Percentiles rank a stretch among this genome's conserved stretches.
Conservation (phyloP, 2,888 invertebrate species). For the Leptopilina syphax region DNA sequence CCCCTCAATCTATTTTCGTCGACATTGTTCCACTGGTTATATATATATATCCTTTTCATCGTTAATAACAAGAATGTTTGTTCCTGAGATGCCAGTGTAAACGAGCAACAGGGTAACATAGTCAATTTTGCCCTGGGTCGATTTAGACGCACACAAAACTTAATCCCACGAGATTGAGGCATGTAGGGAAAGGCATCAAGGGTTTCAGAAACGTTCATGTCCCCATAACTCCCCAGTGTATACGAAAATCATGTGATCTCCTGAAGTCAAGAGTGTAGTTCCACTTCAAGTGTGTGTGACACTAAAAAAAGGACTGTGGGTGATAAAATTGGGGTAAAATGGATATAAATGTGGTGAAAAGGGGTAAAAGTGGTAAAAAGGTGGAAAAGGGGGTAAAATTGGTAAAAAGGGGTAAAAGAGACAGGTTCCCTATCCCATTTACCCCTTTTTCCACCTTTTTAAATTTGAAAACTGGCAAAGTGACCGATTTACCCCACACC, state of each 20-base stretch:
- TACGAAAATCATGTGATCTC: slow-evolving; percentile 1
- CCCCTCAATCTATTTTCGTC: neutral
- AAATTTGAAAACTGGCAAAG: too few species aligned
- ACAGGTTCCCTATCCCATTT: too few species aligned
- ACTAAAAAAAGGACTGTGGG: neutral
- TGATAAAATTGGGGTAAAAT: neutral
- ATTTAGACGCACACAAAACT: slow-evolving; percentile 4
- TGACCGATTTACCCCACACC: too few species aligned
- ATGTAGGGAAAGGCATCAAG: slow-evolving; percentile 3
- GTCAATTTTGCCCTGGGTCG: neutral
- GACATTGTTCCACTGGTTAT: neutral
- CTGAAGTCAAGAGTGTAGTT: neutral
- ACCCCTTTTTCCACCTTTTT: too few species aligned
- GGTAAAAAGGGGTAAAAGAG: too few species aligned
- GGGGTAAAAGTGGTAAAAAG: too few species aligned
- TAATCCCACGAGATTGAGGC: slow-evolving; percentile 30
- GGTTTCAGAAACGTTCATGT: slow-evolving; percentile 1
- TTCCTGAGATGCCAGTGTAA: slow-evolving; percentile 1
- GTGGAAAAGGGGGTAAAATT: too few species aligned
- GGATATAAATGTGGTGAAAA: too few species aligned
- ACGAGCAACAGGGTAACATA: slow-evolving; percentile 19
- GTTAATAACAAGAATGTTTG: slow-evolving; percentile 1
- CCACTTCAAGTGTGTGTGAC: neutral
- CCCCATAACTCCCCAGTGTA: neutral
- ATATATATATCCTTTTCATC: neutral